These are phyloP conservation scores for Tautogolabrus adspersus DNA, from an alignment of 2,113 vertebrate species.

Conservation along the genomic window DNA sequence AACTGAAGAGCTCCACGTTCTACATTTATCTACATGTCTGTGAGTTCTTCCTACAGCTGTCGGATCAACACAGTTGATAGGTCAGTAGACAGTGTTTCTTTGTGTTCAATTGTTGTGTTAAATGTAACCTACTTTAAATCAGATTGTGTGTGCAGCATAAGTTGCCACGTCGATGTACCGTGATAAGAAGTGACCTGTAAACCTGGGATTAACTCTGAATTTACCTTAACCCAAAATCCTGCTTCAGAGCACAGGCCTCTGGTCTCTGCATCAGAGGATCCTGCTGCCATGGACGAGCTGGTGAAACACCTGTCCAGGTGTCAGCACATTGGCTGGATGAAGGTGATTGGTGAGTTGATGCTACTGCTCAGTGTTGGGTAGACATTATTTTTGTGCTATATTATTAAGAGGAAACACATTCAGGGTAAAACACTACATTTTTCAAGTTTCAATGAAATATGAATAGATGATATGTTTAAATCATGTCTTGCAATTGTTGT, in stretches of 20 bases:
- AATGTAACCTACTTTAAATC: not conserved
- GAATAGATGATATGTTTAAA: no score
- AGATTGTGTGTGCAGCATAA: not conserved
- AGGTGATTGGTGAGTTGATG: conserved; percentile 74
- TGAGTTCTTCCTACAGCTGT: not conserved
- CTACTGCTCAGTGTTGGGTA: not conserved
- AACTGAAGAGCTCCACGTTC: not conserved
- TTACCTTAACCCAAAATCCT: not conserved
- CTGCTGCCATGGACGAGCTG: conserved; percentile 65
- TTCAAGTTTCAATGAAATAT: no score
- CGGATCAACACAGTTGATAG: not conserved
- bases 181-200: not conserved
- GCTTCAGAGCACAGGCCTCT: not conserved
- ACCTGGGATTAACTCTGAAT: not conserved
- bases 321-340: conserved; percentile 80
- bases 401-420: no score
- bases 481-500: no score
- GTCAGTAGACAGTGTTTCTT: not conserved
- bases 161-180: not conserved
- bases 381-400: no score
- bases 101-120: not conserved
- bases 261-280: not conserved
- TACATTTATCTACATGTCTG: not conserved
- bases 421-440: no score
- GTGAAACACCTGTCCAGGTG: conserved; percentile 71